A percentile compares a stretch with the other conserved stretches of the same genome.
phyloP scores from a whole-genome alignment of 1,140 invertebrate species.

The Cotesia glomerata region DNA sequence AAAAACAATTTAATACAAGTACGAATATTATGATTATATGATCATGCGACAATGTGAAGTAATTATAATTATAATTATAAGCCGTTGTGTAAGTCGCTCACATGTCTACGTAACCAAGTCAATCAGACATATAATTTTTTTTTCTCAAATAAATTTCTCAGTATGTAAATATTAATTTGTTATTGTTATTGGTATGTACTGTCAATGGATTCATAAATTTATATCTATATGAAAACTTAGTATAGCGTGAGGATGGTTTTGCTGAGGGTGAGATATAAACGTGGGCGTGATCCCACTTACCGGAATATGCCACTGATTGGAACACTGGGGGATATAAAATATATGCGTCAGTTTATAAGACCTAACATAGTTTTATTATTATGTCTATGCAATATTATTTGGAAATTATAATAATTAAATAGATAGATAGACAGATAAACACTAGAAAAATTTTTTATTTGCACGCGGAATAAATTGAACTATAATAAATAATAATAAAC shows the following conservation, averaged over 20 bases:
- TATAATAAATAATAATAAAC: too few species aligned
- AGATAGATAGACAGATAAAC: too few species aligned
- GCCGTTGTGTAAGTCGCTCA: neutral
- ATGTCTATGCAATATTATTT: neutral
- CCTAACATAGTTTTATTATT: constrained; percentile 16
- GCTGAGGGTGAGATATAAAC: constrained; percentile 42
- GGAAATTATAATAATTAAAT: too few species aligned
- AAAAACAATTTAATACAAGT: neutral
- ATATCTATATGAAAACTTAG: constrained; percentile 46
- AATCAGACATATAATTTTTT: neutral
- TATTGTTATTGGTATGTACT: neutral
- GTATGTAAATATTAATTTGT: neutral
- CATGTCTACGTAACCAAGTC: constrained; percentile 18
- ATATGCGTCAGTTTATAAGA: constrained; percentile 58
- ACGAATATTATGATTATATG: too few species aligned
- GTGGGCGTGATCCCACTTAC: constrained; percentile 74
- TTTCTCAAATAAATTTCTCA: neutral
- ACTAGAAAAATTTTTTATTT: too few species aligned
- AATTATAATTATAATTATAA: neutral
- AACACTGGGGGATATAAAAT: constrained; percentile 77
- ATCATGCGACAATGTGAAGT: too few species aligned
- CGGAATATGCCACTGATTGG: constrained; percentile 92
- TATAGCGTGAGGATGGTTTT: constrained; percentile 58
- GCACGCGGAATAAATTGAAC: too few species aligned
- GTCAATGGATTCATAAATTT: too few species aligned